These are phyloP conservation scores for Hetaerina titia DNA, from an alignment of 2,888 invertebrate species.

Conservation along the genomic window DNA sequence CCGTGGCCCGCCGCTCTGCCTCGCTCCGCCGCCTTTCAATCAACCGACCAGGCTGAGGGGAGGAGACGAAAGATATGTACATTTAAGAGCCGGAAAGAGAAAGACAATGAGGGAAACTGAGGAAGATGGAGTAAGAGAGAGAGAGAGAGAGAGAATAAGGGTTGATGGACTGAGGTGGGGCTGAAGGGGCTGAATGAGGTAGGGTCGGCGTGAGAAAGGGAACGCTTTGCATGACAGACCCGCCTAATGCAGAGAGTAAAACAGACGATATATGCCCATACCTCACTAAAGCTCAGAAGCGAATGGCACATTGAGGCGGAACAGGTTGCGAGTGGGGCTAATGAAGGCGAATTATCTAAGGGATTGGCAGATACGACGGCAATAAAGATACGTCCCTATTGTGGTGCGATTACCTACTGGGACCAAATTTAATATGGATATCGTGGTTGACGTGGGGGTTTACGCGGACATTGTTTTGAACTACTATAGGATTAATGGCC, in stretches of 20 bases:
- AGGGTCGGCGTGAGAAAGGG: background rate
- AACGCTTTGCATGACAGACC: background rate
- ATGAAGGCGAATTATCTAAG: background rate
- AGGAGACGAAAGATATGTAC: background rate
- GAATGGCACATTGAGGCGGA: background rate
- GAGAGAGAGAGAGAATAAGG: background rate
- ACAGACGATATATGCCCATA: background rate
- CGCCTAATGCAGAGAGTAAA: background rate
- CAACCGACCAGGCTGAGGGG: background rate
- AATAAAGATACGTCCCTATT: background rate
- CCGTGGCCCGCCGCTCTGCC: background rate
- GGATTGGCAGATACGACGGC: background rate
- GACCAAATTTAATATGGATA: background rate
- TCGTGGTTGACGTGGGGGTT: background rate
- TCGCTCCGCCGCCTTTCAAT: background rate
- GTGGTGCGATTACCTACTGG: background rate
- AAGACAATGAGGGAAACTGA: background rate
- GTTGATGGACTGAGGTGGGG: background rate
- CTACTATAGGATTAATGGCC: background rate
- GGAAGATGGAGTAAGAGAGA: background rate
- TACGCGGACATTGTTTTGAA: background rate
- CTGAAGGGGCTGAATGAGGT: background rate
- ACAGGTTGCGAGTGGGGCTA: background rate
- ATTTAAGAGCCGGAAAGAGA: background rate
- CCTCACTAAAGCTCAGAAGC: background rate